phyloP scores from a whole-genome alignment of 2,797 vertebrate species.

The Aulostomus chinensis region DNA sequence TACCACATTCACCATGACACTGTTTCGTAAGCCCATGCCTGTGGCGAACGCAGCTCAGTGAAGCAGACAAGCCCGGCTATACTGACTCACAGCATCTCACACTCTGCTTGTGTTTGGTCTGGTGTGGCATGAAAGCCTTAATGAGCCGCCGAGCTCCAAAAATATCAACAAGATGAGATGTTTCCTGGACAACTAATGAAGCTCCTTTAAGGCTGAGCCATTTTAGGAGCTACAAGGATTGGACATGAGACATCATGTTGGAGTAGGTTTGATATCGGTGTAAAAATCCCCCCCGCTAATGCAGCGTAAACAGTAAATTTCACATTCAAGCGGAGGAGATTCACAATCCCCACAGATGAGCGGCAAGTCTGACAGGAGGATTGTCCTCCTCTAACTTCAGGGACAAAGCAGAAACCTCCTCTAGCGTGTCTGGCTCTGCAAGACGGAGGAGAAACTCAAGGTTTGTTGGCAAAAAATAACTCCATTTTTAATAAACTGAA shows the following conservation, averaged over 20 bases:
- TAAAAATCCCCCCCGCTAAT: no score
- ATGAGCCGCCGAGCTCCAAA: slow-evolving; percentile 52
- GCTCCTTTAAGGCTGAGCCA: neutral
- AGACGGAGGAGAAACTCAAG: no score
- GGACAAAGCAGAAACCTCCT: no score
- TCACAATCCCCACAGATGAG: no score
- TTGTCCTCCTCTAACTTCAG: no score
- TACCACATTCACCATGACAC: slow-evolving; percentile 58
- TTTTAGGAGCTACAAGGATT: neutral
- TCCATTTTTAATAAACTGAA: no score
- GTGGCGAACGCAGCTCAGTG: slow-evolving; percentile 50
- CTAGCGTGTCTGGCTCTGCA: no score
- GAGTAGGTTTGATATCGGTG: no score
- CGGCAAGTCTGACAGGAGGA: no score
- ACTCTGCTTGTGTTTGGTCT: slow-evolving; percentile 14
- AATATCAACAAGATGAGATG: slow-evolving; percentile 42
- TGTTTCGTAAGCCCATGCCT: slow-evolving; percentile 63
- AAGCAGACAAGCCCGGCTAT: slow-evolving; percentile 42
- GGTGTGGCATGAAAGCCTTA: slow-evolving; percentile 47
- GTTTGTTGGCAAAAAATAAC: no score
- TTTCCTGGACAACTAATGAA: slow-evolving; percentile 41
- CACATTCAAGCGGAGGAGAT: no score
- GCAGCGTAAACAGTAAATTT: no score
- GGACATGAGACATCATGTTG: neutral
- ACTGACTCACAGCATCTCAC: slow-evolving; percentile 51